Evolutionary conservation across 2,113 vertebrate genomes (phyloP).

Genomic region (Chaenocephalus aceratus): DNA sequence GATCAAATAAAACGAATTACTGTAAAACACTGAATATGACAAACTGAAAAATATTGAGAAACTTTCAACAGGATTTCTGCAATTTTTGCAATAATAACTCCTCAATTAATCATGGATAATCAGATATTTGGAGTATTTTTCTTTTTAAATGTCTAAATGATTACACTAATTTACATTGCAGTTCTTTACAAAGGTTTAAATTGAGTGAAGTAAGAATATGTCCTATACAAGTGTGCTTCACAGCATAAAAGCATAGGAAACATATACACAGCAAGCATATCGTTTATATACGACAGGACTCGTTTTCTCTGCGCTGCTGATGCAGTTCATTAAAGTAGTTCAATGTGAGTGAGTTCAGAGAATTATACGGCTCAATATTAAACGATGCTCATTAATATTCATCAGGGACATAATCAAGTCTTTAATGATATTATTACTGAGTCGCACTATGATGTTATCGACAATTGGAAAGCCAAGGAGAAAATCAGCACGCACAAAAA

Average conservation of each 20-base stretch:
- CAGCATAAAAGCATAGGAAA: background rate
- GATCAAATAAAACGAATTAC: too few species aligned
- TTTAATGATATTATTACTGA: slow-evolving; percentile 51
- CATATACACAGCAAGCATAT: background rate
- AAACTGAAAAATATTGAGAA: too few species aligned
- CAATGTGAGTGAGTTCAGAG: slow-evolving; percentile 37
- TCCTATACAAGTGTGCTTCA: background rate
- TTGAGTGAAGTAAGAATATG: background rate
- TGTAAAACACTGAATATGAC: too few species aligned
- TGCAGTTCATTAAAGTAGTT: slow-evolving; percentile 37
- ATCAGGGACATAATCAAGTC: slow-evolving; percentile 45
- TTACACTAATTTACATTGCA: too few species aligned
- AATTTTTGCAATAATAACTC: too few species aligned
- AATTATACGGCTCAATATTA: slow-evolving; percentile 45
- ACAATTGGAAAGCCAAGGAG: slow-evolving; percentile 15
- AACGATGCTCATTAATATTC: slow-evolving; percentile 48
- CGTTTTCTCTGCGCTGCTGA: slow-evolving; percentile 18
- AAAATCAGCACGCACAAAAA: background rate
- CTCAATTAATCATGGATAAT: too few species aligned
- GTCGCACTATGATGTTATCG: slow-evolving; percentile 38
- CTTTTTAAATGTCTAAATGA: too few species aligned
- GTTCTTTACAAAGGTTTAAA: background rate
- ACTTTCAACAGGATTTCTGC: too few species aligned
- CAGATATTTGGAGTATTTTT: too few species aligned
- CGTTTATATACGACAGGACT: background rate